phyloP scores from a whole-genome alignment of 2,888 invertebrate species.

The Chloroclysta siterata region DNA sequence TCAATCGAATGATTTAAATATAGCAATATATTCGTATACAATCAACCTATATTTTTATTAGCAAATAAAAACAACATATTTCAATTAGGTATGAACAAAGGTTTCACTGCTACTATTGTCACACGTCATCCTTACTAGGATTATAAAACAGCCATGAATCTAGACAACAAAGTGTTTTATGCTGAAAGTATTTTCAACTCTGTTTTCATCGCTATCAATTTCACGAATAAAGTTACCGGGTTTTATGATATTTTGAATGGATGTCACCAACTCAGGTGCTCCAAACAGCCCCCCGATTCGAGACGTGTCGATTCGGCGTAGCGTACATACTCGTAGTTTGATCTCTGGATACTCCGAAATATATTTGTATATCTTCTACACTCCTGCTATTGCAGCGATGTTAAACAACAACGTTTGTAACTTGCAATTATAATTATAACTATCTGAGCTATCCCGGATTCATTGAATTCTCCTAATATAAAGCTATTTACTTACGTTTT shows the following conservation, averaged over 20 bases:
- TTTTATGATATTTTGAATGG: slow-evolving; percentile 53
- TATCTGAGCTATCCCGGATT: no score
- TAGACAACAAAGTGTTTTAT: slow-evolving; percentile 55
- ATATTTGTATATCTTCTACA: no score
- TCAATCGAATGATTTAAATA: no score
- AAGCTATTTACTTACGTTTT: no score
- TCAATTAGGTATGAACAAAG: no score
- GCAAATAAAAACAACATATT: no score
- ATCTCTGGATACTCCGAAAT: not conserved
- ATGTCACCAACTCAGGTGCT: slow-evolving; percentile 46
- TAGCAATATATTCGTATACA: no score
- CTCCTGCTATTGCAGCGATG: no score
- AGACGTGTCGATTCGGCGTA: not conserved
- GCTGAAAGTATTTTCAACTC: slow-evolving; percentile 51
- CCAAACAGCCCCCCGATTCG: slow-evolving; percentile 28
- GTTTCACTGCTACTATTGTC: slow-evolving; percentile 15
- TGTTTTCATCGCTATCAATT: slow-evolving; percentile 57
- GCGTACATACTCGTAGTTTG: not conserved
- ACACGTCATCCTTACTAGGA: slow-evolving; percentile 37
- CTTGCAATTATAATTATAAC: no score
- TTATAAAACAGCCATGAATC: slow-evolving; percentile 33
- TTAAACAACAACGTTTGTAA: no score
- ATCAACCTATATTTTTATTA: no score
- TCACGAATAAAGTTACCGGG: slow-evolving; percentile 45
- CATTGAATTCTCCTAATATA: no score